Percentiles rank a stretch among this genome's conserved stretches.
Evolutionary conservation across 2,888 invertebrate species (phyloP).

Genomic region (Mesoligia furuncula): DNA sequence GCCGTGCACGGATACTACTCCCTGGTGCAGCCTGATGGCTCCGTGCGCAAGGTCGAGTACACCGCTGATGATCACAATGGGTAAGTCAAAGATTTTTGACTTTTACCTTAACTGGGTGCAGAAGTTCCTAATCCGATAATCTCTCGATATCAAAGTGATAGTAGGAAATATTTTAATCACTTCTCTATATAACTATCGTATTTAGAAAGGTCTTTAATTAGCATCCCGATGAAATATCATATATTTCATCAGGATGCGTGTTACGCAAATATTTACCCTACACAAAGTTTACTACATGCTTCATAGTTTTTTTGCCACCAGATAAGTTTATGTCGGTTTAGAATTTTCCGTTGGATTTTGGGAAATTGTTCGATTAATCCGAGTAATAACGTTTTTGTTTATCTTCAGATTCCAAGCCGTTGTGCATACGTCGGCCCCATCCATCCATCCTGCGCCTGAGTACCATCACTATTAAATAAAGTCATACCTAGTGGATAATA

Average conservation of each 20-base stretch:
- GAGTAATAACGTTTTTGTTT: neutral
- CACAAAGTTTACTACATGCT: too few relatives aligned
- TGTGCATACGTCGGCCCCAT: slow-evolving; percentile 82
- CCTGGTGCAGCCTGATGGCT: slow-evolving; percentile 89
- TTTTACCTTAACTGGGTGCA: neutral
- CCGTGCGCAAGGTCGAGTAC: slow-evolving; percentile 89
- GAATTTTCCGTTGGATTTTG: neutral
- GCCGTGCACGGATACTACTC: slow-evolving; percentile 88
- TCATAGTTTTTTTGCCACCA: neutral
- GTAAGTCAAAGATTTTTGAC: slow-evolving; percentile 72
- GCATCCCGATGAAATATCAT: neutral
- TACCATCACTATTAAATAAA: slow-evolving; percentile 72
- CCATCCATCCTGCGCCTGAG: slow-evolving; percentile 77
- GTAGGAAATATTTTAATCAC: neutral
- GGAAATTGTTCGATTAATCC: neutral
- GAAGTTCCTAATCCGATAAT: neutral
- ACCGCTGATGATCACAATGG: slow-evolving; percentile 90
- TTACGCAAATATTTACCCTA: neutral
- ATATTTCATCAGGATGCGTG: neutral
- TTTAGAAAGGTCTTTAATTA: neutral
- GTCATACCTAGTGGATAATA: slow-evolving; percentile 12
- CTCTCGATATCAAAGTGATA: neutral
- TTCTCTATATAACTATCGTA: neutral
- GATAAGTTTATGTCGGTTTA: neutral
- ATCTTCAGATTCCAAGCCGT: slow-evolving; percentile 82